phyloP scores from a whole-genome alignment of 2,797 vertebrate genomes.

The Acestrorhynchus altus region DNA sequence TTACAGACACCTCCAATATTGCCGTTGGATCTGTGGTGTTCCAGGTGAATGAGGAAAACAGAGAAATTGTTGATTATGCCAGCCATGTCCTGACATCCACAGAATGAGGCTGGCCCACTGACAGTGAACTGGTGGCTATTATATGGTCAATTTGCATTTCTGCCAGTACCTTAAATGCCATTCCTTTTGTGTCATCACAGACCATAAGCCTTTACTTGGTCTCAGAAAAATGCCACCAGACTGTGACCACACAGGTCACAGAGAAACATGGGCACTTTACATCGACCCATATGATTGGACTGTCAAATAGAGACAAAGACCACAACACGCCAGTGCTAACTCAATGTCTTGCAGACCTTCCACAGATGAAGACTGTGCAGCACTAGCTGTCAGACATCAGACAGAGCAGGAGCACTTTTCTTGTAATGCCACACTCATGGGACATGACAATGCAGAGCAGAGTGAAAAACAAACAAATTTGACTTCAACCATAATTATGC shows the following conservation, averaged over 20 bases:
- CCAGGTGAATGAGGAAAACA: not conserved
- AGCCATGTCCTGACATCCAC: constrained; percentile 28
- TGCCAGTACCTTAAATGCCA: not conserved
- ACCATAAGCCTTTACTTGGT: constrained; percentile 24
- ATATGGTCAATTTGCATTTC: constrained; percentile 17
- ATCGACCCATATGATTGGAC: constrained; percentile 17
- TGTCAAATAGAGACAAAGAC: constrained; percentile 2
- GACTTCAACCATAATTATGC: not conserved
- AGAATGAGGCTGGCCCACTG: constrained; percentile 23
- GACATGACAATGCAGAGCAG: not conserved
- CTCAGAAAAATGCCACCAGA: not conserved
- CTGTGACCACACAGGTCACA: not conserved
- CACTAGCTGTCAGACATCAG: not conserved
- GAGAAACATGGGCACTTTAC: not conserved
- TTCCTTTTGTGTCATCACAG: not conserved
- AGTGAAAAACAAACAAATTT: not conserved
- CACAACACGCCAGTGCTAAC: not conserved
- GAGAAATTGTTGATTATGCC: constrained; percentile 11
- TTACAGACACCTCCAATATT: constrained; percentile 27
- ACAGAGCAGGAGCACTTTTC: not conserved
- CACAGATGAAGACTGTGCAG: not conserved
- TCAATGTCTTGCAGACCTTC: not conserved
- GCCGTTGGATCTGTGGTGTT: constrained; percentile 26
- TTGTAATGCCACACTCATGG: not conserved
- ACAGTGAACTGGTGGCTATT: constrained; percentile 15